These are phyloP conservation scores for Caenorhabditis zanzibari DNA, from an alignment of 2,888 invertebrate species.

Conservation along the genomic window DNA sequence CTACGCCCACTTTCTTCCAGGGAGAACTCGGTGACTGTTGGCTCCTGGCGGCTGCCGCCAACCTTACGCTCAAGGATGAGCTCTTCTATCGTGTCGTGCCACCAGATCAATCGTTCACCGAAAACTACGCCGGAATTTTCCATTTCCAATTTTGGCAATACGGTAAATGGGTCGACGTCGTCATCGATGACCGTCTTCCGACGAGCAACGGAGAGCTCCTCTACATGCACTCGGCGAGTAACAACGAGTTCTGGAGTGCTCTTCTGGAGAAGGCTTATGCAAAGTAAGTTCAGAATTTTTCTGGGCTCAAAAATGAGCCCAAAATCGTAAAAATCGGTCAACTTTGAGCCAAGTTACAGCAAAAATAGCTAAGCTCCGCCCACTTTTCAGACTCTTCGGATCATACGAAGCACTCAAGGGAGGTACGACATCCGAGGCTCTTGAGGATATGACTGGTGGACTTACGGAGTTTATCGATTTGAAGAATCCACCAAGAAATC, in stretches of 20 bases:
- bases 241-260: conserved; percentile 96
- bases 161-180: conserved; percentile 88
- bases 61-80: conserved; percentile 91
- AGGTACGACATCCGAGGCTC: conserved; percentile 97
- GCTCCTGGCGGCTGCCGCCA: conserved; percentile 90
- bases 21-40: conserved; percentile 85
- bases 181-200: conserved; percentile 92
- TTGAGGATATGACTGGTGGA: conserved; percentile 95
- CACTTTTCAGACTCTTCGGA: conserved; percentile 88
- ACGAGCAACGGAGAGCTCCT: conserved; percentile 91
- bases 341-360: neutral
- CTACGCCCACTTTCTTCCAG: conserved; percentile 85
- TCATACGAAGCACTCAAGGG: conserved; percentile 98
- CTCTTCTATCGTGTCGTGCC: conserved; percentile 97
- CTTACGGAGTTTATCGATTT: conserved; percentile 88
- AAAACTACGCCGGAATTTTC: conserved; percentile 90
- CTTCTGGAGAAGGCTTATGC: conserved; percentile 96
- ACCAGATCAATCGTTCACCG: conserved; percentile 89
- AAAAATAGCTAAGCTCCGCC: neutral
- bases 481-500: conserved; percentile 88
- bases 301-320: neutral
- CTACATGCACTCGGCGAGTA: conserved; percentile 91
- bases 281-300: conserved; percentile 85
- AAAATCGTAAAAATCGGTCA: too few species aligned
- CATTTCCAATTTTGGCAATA: conserved; percentile 91